A percentile compares a stretch with the other conserved stretches of the same genome.
Conservation (phyloP, 2,113 vertebrate genomes). For the Gambusia holbrooki region DNA sequence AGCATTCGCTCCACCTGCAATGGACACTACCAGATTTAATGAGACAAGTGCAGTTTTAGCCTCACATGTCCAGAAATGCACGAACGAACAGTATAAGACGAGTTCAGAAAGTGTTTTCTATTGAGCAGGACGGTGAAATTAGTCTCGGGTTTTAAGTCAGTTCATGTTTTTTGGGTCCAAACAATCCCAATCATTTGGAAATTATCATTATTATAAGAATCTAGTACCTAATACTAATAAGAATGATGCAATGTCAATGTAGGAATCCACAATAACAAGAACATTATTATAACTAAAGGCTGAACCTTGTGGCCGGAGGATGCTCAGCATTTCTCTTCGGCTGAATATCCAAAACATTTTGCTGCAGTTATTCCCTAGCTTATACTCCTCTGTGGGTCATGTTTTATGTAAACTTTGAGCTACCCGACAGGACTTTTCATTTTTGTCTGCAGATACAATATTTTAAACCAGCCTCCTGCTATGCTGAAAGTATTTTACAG, state of each 20-base stretch:
- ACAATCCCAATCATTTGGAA: neutral
- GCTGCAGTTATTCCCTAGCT: neutral
- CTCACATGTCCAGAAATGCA: neutral
- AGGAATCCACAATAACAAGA: neutral
- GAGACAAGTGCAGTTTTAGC: neutral
- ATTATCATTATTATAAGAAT: too few relatives aligned
- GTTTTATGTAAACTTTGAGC: neutral
- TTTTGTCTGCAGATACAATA: too few relatives aligned
- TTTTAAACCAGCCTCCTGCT: too few relatives aligned
- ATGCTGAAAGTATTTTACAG: too few relatives aligned
- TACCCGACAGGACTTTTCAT: neutral
- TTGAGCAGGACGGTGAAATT: neutral
- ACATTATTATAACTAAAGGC: neutral
- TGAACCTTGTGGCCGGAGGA: neutral
- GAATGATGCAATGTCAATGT: neutral
- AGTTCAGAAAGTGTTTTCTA: neutral
- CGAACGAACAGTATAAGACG: too few relatives aligned
- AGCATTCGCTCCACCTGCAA: neutral
- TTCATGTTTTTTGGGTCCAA: neutral
- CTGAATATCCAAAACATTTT: neutral
- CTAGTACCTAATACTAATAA: neutral
- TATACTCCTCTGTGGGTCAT: neutral
- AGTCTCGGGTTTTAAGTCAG: neutral
- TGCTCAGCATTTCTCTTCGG: neutral
- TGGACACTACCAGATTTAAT: constrained; percentile 1